phyloP scores from a whole-genome alignment of 2,888 invertebrate genomes.

The Aphodius granarius region DNA sequence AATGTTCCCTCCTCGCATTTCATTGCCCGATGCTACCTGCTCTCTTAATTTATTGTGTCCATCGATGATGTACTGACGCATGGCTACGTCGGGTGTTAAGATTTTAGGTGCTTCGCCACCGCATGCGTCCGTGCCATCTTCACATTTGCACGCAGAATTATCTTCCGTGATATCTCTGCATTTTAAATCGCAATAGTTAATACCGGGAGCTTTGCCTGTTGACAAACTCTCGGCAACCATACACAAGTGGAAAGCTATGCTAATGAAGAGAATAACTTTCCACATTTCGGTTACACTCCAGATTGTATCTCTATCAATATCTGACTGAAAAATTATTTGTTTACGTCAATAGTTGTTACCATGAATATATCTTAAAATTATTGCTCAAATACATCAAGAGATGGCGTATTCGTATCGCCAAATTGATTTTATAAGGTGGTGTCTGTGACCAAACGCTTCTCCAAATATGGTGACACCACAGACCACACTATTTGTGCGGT shows the following conservation, averaged over 20 bases:
- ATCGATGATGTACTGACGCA: neutral
- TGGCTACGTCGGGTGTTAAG: neutral
- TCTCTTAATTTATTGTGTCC: neutral
- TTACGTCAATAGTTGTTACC: too few relatives aligned
- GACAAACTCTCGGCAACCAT: neutral
- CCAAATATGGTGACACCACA: too few relatives aligned
- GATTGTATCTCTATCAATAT: too few relatives aligned
- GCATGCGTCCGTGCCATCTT: neutral
- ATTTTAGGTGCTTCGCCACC: neutral
- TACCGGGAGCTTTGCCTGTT: neutral
- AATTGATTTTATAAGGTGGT: too few relatives aligned
- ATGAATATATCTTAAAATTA: too few relatives aligned
- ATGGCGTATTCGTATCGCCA: too few relatives aligned
- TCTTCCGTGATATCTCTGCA: neutral
- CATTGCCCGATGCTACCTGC: neutral
- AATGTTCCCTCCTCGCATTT: neutral
- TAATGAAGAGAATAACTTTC: neutral
- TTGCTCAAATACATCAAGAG: too few relatives aligned
- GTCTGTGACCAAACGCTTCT: too few relatives aligned
- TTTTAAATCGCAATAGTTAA: neutral
- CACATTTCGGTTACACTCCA: neutral
- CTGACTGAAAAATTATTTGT: too few relatives aligned
- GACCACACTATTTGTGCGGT: too few relatives aligned
- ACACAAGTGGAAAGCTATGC: neutral
- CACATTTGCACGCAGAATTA: neutral